A percentile compares a stretch with the other conserved stretches of the same genome.
phyloP scores from a whole-genome alignment of 2,113 vertebrate genomes.

The Myotis davidii region DNA sequence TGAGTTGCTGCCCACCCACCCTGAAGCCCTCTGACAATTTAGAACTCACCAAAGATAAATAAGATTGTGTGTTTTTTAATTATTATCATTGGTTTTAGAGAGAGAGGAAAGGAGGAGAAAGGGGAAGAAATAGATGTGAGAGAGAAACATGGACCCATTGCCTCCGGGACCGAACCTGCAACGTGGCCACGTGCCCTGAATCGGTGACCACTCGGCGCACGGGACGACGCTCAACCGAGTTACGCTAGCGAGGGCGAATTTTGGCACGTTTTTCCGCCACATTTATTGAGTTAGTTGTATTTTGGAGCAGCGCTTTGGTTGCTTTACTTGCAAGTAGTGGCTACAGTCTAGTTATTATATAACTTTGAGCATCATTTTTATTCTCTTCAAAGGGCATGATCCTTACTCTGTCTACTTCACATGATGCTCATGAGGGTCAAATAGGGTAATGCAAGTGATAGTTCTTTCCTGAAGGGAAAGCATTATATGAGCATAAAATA shows the following conservation, averaged over 20 bases:
- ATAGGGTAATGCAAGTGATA: background rate
- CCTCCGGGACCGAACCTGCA: background rate
- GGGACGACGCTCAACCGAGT: background rate
- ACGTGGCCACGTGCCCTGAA: background rate
- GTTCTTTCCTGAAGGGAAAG: background rate
- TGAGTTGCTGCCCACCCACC: background rate
- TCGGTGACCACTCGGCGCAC: background rate
- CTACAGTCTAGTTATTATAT: background rate
- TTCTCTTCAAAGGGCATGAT: background rate
- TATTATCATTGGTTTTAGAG: background rate
- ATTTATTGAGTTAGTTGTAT: background rate
- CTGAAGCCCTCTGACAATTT: background rate
- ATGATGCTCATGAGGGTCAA: background rate
- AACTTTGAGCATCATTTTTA: background rate
- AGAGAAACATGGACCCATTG: background rate
- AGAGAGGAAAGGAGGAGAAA: background rate
- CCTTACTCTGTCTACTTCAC: background rate
- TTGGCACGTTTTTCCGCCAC: background rate
- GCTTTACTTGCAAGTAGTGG: background rate
- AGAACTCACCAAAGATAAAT: background rate
- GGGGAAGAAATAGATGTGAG: background rate
- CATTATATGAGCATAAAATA: constrained; percentile 28
- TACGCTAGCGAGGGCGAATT: background rate
- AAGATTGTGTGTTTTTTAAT: background rate
- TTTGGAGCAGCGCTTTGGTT: background rate